phyloP scores from a whole-genome alignment of 2,113 vertebrate species.

The Syrrhaptes paradoxus region DNA sequence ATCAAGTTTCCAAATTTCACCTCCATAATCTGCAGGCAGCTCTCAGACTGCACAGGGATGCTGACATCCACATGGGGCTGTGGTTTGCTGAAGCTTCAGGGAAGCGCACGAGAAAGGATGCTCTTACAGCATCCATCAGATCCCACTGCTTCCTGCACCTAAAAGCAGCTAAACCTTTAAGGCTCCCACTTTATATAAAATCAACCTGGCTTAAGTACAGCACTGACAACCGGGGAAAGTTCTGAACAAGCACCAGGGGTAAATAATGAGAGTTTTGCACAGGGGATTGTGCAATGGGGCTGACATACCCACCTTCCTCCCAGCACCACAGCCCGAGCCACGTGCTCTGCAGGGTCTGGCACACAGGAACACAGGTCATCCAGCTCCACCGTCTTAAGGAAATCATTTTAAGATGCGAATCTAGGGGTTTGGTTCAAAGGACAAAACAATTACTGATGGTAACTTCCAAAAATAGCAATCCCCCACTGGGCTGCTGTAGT shows the following conservation, averaged over 20 bases:
- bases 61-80: rapidly evolving
- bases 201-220: background rate
- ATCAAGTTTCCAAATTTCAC: background rate
- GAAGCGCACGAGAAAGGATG: rapidly evolving
- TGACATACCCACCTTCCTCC: background rate
- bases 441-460: background rate
- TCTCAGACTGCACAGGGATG: background rate
- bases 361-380: background rate
- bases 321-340: background rate
- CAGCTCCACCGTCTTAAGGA: background rate
- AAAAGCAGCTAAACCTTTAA: background rate
- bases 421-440: background rate
- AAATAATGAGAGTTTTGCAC: background rate
- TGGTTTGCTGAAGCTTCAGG: background rate
- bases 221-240: background rate
- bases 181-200: background rate
- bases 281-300: background rate
- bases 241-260: background rate
- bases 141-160: background rate
- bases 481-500: no score
- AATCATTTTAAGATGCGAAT: background rate
- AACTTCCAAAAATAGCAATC: background rate
- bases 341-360: background rate
- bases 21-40: background rate
- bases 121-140: background rate